A percentile compares a stretch with the other conserved stretches of the same genome.
phyloP scores from a whole-genome alignment of 2,797 vertebrate genomes.

The Podarcis lilfordi region DNA sequence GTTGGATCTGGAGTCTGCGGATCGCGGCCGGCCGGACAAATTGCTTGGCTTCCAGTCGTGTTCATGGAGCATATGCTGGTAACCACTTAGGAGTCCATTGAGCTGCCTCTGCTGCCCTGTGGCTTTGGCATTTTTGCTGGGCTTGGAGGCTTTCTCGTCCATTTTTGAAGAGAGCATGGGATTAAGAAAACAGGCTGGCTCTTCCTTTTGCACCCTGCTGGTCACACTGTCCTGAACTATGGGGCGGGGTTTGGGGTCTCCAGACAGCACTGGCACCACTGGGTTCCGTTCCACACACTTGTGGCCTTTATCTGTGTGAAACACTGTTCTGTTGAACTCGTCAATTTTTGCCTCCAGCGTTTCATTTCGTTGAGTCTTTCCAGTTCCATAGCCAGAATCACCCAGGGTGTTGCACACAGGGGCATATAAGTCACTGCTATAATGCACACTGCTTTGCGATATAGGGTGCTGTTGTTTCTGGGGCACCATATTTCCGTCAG shows the following conservation, averaged over 20 bases:
- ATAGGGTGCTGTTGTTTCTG: constrained; percentile 57
- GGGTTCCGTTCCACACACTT: constrained; percentile 70
- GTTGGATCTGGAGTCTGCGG: constrained; percentile 93
- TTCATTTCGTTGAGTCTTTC: constrained; percentile 82
- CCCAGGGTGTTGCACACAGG: constrained; percentile 45
- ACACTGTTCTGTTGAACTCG: constrained; percentile 93
- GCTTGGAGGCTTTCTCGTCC: constrained; percentile 56
- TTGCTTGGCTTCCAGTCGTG: constrained; percentile 92
- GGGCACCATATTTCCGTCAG: constrained; percentile 80
- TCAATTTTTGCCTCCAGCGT: constrained; percentile 91
- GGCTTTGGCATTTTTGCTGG: constrained; percentile 50
- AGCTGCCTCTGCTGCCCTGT: constrained; percentile 62
- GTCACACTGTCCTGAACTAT: constrained; percentile 17
- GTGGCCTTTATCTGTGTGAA: constrained; percentile 87
- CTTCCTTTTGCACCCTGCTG: constrained; percentile 52
- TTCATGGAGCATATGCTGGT: constrained; percentile 78
- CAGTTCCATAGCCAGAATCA: constrained; percentile 68
- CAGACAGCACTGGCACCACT: constrained; percentile 56
- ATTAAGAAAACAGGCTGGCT: constrained; percentile 42
- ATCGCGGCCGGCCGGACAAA: constrained; percentile 91
- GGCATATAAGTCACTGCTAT: constrained; percentile 37
- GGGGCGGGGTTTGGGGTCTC: constrained; percentile 56
- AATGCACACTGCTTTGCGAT: constrained; percentile 50
- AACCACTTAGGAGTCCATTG: constrained; percentile 77
- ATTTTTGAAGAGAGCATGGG: constrained; percentile 42